Percentiles rank a stretch among this genome's conserved stretches.
These are phyloP conservation scores for Drosophila yooni DNA, from an alignment of 2,888 invertebrate genomes.

Conservation along the genomic window DNA sequence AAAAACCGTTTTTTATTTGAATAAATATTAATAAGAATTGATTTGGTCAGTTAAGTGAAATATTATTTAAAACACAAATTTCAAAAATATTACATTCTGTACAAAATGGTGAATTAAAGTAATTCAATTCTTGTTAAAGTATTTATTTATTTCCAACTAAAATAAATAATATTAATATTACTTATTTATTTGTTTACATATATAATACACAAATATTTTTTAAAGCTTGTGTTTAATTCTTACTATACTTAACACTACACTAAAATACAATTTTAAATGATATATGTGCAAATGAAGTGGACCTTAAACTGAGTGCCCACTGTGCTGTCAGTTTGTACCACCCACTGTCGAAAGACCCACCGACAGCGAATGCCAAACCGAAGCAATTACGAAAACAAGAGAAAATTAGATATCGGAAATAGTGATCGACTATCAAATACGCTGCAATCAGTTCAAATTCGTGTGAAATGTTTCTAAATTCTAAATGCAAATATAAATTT, in stretches of 20 bases:
- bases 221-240: background rate
- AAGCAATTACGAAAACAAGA: constrained; percentile 27
- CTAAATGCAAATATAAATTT: background rate
- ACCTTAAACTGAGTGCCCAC: constrained; percentile 13
- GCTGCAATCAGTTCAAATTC: background rate
- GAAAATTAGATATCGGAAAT: background rate
- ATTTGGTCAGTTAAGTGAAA: background rate
- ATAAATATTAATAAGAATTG: background rate
- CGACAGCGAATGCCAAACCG: constrained; percentile 32
- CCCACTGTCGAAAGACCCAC: constrained; percentile 5
- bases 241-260: background rate
- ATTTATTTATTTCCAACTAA: background rate
- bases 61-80: background rate
- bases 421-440: background rate
- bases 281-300: background rate
- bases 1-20: background rate
- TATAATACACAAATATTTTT: background rate
- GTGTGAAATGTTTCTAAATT: background rate
- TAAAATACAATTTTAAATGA: background rate
- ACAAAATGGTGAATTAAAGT: background rate
- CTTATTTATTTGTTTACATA: background rate
- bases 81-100: background rate
- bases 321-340: background rate
- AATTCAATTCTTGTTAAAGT: background rate
- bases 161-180: background rate